Evolutionary conservation across 2,797 vertebrate genomes (phyloP), one percentile per base, ranked within the genome.

Genomic region (Siniperca scherzeri): DNA sequence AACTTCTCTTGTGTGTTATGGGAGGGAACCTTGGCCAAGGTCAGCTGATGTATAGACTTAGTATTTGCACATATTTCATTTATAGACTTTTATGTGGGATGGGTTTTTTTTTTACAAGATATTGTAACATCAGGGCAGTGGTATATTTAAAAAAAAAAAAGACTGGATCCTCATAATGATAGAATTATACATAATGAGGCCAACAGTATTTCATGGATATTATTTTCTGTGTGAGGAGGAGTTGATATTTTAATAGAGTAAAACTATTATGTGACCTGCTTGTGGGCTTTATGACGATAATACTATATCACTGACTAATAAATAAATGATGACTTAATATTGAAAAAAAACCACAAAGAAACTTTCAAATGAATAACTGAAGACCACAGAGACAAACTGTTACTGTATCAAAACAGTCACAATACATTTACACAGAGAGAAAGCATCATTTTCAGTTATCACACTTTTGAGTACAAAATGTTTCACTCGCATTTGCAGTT

Each of bases 401-500:
- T 82, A 42, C 79, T 78, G 81, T 88, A 87, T 88, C 66, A 89
- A 92, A 92, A 90, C 74, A 87, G 70, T 77, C 75, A 82, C 84
- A 70, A 60, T 80, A 90, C 84, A 88, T 91, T 91, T 91, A 87
- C 80, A 93, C 89, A 88, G 76, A 93, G 89, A 95, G 92, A 95
- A 95, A 96, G 36, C 73, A 80, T 77, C 38, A 95, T 91, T 93
- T 86, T 78, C 92, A 95, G 93, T 93, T 88, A 93, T 94, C 94
- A 96, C 94, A 96, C 81, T 87, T 95, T 88, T 90, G 96, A 96
- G 94, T 89, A 95, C 89, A 91, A 93, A 88, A 86, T 69, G 86
- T 76, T 95, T 96, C 88, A 94, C 92, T 87, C 83, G 96, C 95
- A 95, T 92, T 88, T 83, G 60, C 96, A 96, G 95, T 95, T 96